Conservation (phyloP, 2,888 invertebrate species). For the Brenthis daphne region DNA sequence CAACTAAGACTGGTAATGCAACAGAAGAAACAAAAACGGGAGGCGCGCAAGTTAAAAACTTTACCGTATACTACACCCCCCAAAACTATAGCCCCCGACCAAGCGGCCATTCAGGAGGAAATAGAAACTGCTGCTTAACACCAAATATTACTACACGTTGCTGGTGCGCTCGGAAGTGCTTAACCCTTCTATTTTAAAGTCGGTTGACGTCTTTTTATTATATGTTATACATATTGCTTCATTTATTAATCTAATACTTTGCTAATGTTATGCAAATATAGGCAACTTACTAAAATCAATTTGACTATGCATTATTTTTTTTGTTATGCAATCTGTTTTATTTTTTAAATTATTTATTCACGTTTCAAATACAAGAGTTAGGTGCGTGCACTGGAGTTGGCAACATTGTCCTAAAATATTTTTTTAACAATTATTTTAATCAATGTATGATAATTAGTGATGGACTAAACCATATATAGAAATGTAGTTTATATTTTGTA, state of each 20-base stretch:
- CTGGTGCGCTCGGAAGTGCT: conserved; percentile 29
- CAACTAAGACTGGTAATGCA: conserved; percentile 94
- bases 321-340: not conserved
- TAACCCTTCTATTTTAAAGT: not conserved
- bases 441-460: no score
- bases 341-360: no score
- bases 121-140: conserved; percentile 72
- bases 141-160: conserved; percentile 38
- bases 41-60: conserved; percentile 87
- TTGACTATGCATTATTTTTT: not conserved
- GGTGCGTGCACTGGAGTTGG: conserved; percentile 20
- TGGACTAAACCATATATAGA: no score
- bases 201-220: conserved; percentile 9
- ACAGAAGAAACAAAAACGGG: conserved; percentile 91
- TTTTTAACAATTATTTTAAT: no score
- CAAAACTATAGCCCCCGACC: conserved; percentile 92
- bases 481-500: not conserved
- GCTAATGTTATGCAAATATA: no score
- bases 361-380: not conserved
- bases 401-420: conserved; percentile 11
- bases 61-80: conserved; percentile 82
- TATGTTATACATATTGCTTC: not conserved
- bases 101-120: conserved; percentile 89
- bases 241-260: no score
- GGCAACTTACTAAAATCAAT: not conserved